phyloP scores from a whole-genome alignment of 2,888 invertebrate species.

The Pollenia amentaria region DNA sequence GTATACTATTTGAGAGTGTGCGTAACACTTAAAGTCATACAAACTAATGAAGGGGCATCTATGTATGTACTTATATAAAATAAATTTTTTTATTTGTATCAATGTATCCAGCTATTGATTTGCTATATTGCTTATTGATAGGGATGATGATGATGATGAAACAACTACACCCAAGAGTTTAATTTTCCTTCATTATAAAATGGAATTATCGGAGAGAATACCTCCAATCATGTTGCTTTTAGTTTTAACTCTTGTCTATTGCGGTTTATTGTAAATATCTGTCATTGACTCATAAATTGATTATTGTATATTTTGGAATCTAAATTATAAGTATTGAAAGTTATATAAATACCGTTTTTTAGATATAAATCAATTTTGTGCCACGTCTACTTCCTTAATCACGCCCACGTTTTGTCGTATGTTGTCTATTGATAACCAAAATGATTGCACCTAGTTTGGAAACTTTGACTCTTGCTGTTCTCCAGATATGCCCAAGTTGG shows the following conservation, averaged over 20 bases:
- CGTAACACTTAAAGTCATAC: background rate
- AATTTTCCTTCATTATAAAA: background rate
- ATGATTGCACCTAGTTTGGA: too few species aligned
- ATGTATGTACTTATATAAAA: background rate
- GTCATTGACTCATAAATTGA: conserved; percentile 43
- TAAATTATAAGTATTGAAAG: too few species aligned
- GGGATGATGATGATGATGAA: conserved; percentile 48
- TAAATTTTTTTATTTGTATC: background rate
- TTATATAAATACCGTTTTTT: too few species aligned
- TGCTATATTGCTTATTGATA: conserved; percentile 40
- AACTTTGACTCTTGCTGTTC: too few species aligned
- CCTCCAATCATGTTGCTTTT: background rate
- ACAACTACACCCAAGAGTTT: conserved; percentile 58
- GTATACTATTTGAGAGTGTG: too few species aligned
- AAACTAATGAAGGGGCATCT: background rate
- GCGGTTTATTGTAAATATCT: conserved; percentile 33
- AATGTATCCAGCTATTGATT: conserved; percentile 17
- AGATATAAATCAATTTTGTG: too few species aligned
- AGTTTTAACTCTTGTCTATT: conserved; percentile 8
- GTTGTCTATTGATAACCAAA: too few species aligned
- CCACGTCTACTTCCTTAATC: too few species aligned
- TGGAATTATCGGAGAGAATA: background rate
- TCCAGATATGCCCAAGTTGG: too few species aligned
- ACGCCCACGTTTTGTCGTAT: too few species aligned
- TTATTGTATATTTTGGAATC: background rate